Percentiles rank a stretch among this genome's conserved stretches.
phyloP scores from a whole-genome alignment of 2,113 vertebrate species.

The Zosterops hypoxanthus region DNA sequence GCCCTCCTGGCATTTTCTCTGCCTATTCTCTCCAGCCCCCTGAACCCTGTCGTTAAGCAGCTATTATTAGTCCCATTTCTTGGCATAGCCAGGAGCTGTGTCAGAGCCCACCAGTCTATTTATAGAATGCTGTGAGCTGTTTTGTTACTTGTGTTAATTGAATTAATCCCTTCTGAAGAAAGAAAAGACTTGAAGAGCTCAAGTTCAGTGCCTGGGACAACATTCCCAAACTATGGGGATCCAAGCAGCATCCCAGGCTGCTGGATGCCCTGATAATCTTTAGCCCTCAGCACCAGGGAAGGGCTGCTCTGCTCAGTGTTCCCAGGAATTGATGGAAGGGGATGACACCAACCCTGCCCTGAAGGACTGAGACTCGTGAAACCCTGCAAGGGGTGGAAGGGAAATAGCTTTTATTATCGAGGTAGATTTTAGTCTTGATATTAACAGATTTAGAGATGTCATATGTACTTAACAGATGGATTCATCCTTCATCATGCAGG shows the following conservation, averaged over 20 bases:
- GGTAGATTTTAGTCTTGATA: not conserved
- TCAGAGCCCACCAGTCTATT: conserved; percentile 46
- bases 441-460: not conserved
- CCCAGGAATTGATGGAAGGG: not conserved
- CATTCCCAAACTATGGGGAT: not conserved
- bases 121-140: not conserved
- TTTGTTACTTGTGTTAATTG: not conserved
- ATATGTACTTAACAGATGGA: not conserved
- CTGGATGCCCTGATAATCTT: not conserved
- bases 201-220: not conserved
- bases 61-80: conserved; percentile 27
- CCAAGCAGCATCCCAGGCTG: not conserved
- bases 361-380: not conserved
- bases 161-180: not conserved
- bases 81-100: conserved; percentile 9
- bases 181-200: not conserved
- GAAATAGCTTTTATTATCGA: not conserved
- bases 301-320: not conserved
- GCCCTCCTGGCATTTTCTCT: not conserved
- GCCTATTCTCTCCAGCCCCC: not conserved
- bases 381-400: not conserved
- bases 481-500: not conserved
- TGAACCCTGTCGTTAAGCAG: not conserved
- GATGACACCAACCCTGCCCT: not conserved
- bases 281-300: not conserved